Base-by-base conservation (phyloP, 1,140 invertebrate species). In the Panagrolaimus sp. region DNA sequence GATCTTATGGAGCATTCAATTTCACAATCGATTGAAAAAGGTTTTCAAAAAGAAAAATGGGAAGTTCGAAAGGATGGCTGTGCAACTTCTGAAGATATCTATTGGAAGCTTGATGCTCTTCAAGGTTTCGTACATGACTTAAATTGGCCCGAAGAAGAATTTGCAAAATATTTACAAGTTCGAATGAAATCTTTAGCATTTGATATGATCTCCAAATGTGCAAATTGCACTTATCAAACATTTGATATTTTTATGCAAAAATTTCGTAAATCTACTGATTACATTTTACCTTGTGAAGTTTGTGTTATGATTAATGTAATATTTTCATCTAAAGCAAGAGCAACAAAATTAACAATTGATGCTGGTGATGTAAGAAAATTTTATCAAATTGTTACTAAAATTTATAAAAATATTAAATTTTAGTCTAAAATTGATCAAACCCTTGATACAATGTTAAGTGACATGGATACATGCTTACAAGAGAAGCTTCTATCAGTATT, bases 1-100 rank as follows among this genome's bases (percentile, higher is more conserved):
- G 96, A 99, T 84, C 87, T 99, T 0, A 98, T 99, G 96, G 96
- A 99, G 85, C 96, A 95, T 2, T 97, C 95, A 2, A 98, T 99
- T 77, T 92, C 92, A 12, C 96, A 98, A 84, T 96, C 94, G 0
- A 94, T 98, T 72, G 94, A 98, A 80, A 98, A 97, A 85, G 94
- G 94, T 46, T 98, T 98, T 84, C 94, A 97, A 81, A 95, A 95
- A 82, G 96, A 98, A 85, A 88, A 92, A 73, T 98, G 96, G 96
- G 95, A 98, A 83, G 90, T 93, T 71, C 94, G 96, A 87, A 95
- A 94, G 92, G 94, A 95, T 83, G 95, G 95, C 0, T 98, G 96
- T 86, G 90, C 92, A 7, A 98, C 95, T 45, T 97, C 95, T 0
- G 96, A 98, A 83, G 96, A 98, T 84, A 88, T 99, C 68, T 94